A percentile compares a stretch with the other conserved stretches of the same genome.
phyloP scores from a whole-genome alignment of 2,888 invertebrate genomes.

The Metacarcinus magister region DNA sequence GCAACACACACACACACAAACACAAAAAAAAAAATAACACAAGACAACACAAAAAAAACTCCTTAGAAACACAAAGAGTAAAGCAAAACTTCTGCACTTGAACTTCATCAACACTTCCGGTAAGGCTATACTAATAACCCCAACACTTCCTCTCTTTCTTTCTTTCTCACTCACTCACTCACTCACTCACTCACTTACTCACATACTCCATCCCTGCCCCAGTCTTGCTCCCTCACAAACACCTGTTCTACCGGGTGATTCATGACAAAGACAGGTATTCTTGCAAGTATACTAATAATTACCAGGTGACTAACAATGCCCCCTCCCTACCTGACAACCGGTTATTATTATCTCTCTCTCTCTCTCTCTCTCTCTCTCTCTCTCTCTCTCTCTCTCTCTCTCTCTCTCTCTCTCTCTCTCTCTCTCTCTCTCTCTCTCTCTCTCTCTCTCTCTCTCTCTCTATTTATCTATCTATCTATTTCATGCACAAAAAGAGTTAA shows the following conservation, averaged over 20 bases:
- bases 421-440: slow-evolving; percentile 39
- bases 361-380: slow-evolving; percentile 48
- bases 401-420: slow-evolving; percentile 48
- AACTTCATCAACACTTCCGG: not conserved
- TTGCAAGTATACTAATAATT: not conserved
- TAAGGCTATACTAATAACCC: too few species aligned
- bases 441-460: slow-evolving; percentile 29
- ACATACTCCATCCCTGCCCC: not conserved
- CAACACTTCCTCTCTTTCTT: slow-evolving; percentile 6
- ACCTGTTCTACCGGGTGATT: not conserved
- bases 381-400: slow-evolving; percentile 47
- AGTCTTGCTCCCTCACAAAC: not conserved
- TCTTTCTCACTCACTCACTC: not conserved
- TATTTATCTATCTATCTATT: not conserved
- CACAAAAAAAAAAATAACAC: not conserved
- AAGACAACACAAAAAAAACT: not conserved
- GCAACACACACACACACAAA: slow-evolving; percentile 9
- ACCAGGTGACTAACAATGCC: not conserved
- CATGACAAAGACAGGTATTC: not conserved
- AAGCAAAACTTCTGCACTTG: not conserved
- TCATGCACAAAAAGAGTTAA: not conserved
- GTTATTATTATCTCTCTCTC: not conserved
- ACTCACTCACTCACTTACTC: not conserved
- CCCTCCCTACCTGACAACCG: not conserved
- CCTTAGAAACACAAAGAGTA: not conserved